A percentile compares a stretch with the other conserved stretches of the same genome.
Conservation (phyloP, 2,888 invertebrate species). For the Drosophila formosana region DNA sequence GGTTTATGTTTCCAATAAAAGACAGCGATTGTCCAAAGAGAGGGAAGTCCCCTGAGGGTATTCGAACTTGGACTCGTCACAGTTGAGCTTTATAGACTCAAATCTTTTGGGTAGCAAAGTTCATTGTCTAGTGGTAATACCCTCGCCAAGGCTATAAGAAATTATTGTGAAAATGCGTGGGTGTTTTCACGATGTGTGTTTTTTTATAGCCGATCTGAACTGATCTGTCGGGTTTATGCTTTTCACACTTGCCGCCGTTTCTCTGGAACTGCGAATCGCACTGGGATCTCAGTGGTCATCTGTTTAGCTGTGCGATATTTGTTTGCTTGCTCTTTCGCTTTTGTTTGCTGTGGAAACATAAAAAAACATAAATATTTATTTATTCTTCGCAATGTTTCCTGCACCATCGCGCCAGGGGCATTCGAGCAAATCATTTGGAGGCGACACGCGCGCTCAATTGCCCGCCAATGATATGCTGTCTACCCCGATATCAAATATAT, state of each 20-base stretch:
- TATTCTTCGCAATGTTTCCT: constrained; percentile 38
- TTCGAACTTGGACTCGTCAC: not conserved
- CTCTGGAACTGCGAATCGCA: constrained; percentile 39
- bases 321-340: constrained; percentile 25
- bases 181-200: constrained; percentile 21
- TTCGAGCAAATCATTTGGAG: constrained; percentile 29
- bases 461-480: constrained; percentile 43
- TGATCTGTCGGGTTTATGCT: constrained; percentile 43
- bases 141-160: constrained; percentile 14
- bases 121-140: constrained; percentile 28
- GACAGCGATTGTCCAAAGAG: not conserved
- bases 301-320: constrained; percentile 30
- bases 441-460: constrained; percentile 57
- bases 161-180: constrained; percentile 59
- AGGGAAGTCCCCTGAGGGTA: not conserved
- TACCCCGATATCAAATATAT: constrained; percentile 5
- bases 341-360: constrained; percentile 45
- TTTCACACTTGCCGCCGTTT: constrained; percentile 63
- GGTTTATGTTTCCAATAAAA: not conserved
- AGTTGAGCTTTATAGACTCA: not conserved
- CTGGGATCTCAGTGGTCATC: constrained; percentile 22
- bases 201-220: constrained; percentile 35
- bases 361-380: constrained; percentile 66
- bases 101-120: constrained; percentile 9
- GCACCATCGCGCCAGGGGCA: constrained; percentile 12